A percentile compares a stretch with the other conserved stretches of the same genome.
Conservation (phyloP, 2,888 invertebrate species). For the Leptinotarsa peninsularis region DNA sequence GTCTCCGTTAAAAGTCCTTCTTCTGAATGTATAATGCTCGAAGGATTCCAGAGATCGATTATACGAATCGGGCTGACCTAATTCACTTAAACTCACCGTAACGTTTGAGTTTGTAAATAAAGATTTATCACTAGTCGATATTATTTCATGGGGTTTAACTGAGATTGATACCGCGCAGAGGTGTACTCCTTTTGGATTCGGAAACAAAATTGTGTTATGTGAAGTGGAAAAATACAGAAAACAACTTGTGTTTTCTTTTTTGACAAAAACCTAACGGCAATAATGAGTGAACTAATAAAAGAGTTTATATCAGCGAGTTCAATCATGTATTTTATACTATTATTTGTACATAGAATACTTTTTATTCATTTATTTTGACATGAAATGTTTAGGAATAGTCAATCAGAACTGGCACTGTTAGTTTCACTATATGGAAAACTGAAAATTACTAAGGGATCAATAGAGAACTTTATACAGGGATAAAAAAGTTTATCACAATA, state of each 20-base stretch:
- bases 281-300: too few species aligned
- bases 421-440: too few species aligned
- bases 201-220: not conserved
- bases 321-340: too few species aligned
- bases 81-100: slow-evolving; percentile 42
- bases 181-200: slow-evolving; percentile 29
- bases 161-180: slow-evolving; percentile 31
- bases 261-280: too few species aligned
- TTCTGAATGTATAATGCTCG: slow-evolving; percentile 40
- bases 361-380: too few species aligned
- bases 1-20: slow-evolving; percentile 32
- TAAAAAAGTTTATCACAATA: too few species aligned
- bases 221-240: not conserved
- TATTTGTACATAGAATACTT: too few species aligned
- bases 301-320: too few species aligned
- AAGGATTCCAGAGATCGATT: slow-evolving; percentile 39
- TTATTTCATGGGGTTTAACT: slow-evolving; percentile 28
- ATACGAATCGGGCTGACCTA: slow-evolving; percentile 43
- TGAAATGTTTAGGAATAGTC: too few species aligned
- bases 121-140: slow-evolving; percentile 41
- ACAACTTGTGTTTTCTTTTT: not conserved
- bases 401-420: too few species aligned
- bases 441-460: too few species aligned
- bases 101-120: slow-evolving; percentile 41
- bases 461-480: too few species aligned